Evolutionary conservation across 2,888 invertebrate species (phyloP).

Genomic region (Drosophila diplacantha): DNA sequence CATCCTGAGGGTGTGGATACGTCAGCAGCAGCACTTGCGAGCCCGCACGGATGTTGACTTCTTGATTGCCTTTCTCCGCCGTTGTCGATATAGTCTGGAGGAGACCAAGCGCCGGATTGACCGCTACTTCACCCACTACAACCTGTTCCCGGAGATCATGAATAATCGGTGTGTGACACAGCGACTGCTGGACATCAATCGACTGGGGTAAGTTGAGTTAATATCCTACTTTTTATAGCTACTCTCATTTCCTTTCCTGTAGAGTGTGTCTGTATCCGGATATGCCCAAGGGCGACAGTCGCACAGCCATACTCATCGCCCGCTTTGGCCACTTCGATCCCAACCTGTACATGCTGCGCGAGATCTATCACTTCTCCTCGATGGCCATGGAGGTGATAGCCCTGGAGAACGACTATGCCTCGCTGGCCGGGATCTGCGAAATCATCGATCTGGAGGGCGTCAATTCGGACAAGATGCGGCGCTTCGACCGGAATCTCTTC

Average conservation of each 20-base stretch:
- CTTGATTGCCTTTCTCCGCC: conserved; percentile 66
- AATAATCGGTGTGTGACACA: conserved; percentile 62
- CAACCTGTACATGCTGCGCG: conserved; percentile 61
- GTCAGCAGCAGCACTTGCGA: conserved; percentile 78
- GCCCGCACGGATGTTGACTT: conserved; percentile 73
- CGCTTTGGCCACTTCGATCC: conserved; percentile 70
- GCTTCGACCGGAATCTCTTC: conserved; percentile 61
- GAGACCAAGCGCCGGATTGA: conserved; percentile 71
- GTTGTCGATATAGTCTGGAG: conserved; percentile 71
- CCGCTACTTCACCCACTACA: conserved; percentile 64
- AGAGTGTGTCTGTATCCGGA: conserved; percentile 66
- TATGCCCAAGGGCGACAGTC: conserved; percentile 65
- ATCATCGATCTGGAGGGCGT: conserved; percentile 66
- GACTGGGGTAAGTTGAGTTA: conserved; percentile 60
- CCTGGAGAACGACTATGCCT: conserved; percentile 70
- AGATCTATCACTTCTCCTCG: conserved; percentile 65
- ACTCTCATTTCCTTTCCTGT: not conserved
- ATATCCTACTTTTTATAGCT: no score
- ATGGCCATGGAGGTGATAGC: conserved; percentile 72
- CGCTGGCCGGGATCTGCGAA: conserved; percentile 68
- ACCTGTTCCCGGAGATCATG: conserved; percentile 67
- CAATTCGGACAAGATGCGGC: conserved; percentile 57
- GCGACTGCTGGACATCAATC: conserved; percentile 64
- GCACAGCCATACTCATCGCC: conserved; percentile 63
- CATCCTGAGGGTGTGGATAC: conserved; percentile 79